These are phyloP conservation scores for Caerostris darwini DNA, from an alignment of 1,140 invertebrate species.

Conservation along the genomic window DNA sequence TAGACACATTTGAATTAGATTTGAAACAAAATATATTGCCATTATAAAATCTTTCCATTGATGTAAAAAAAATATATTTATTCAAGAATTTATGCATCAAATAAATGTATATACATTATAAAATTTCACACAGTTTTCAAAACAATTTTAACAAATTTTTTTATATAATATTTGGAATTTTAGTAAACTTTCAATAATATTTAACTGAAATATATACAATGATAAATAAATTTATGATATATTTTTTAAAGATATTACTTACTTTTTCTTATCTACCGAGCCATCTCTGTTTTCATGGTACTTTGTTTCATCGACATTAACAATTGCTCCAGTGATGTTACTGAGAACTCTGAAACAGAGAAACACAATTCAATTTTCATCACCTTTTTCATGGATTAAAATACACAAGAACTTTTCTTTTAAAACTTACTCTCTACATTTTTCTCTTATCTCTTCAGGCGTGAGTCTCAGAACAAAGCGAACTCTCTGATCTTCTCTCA, in stretches of 20 bases:
- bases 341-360: conserved; percentile 85
- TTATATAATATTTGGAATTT: no score
- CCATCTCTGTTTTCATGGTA: conserved; percentile 96
- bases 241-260: conserved; percentile 78
- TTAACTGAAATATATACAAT: no score
- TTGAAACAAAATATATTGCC: background rate
- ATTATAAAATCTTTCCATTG: no score
- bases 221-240: no score
- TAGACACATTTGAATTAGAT: background rate
- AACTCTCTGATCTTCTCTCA: conserved; percentile 95
- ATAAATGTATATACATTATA: no score
- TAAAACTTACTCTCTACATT: conserved; percentile 88
- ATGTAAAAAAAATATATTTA: no score
- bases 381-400: background rate
- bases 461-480: conserved; percentile 94
- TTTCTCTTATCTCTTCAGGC: conserved; percentile 90
- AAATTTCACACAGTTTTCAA: no score
- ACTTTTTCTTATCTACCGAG: conserved; percentile 94
- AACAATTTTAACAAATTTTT: no score
- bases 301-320: conserved; percentile 95
- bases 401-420: background rate
- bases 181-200: no score
- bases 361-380: background rate
- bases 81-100: no score
- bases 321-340: conserved; percentile 93